Evolutionary conservation across 2,797 vertebrate genomes (phyloP).

Genomic region (Danio choprae): DNA sequence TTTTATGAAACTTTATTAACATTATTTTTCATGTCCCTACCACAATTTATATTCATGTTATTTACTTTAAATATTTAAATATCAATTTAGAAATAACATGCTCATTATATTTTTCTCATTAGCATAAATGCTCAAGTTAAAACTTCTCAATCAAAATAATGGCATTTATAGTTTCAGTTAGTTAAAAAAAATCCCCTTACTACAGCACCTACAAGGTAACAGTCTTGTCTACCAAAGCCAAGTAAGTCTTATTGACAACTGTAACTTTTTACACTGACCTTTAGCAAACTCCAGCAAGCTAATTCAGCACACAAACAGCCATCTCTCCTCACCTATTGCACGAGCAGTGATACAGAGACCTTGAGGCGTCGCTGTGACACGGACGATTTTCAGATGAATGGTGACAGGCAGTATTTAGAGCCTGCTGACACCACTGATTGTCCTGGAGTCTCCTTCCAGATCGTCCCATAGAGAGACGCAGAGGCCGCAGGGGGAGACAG

Average conservation of each 20-base stretch:
- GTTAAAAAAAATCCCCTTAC: background rate
- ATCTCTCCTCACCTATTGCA: constrained; percentile 21
- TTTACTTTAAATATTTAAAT: too few relatives aligned
- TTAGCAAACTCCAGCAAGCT: constrained; percentile 55
- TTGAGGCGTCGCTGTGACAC: constrained; percentile 66
- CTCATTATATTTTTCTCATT: too few relatives aligned
- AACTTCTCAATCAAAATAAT: too few relatives aligned
- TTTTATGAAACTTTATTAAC: too few relatives aligned
- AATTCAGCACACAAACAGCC: constrained; percentile 45
- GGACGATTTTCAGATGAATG: constrained; percentile 67
- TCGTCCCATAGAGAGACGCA: constrained; percentile 10
- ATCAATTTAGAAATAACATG: too few relatives aligned
- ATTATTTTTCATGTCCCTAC: too few relatives aligned
- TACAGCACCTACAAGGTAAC: background rate
- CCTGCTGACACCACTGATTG: constrained; percentile 68
- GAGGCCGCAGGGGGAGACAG: constrained; percentile 53
- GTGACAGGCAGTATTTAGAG: constrained; percentile 74
- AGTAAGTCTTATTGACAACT: background rate
- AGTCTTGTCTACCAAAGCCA: background rate
- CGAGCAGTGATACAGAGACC: constrained; percentile 63
- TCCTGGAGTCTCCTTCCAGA: constrained; percentile 49
- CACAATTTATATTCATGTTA: too few relatives aligned
- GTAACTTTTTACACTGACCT: constrained; percentile 41
- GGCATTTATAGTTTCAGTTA: too few relatives aligned
- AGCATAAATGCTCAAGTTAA: too few relatives aligned